A percentile compares a stretch with the other conserved stretches of the same genome.
phyloP scores from a whole-genome alignment of 2,888 invertebrate genomes.

The Rhagium mordax region DNA sequence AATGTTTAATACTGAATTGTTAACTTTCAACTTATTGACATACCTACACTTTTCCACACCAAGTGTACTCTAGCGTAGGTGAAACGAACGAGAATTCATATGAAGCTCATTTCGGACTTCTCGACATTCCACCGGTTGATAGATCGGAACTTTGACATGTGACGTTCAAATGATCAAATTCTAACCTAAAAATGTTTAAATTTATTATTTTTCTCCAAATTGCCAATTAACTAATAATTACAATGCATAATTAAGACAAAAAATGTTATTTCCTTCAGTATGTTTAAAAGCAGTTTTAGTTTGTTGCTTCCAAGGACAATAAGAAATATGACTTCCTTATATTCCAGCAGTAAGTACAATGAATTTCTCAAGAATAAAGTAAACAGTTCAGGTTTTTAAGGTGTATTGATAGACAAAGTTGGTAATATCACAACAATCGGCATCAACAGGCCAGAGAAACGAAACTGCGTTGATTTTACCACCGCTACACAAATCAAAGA shows the following conservation, averaged over 20 bases:
- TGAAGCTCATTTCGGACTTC: too few relatives aligned
- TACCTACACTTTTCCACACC: too few relatives aligned
- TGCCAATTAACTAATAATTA: too few relatives aligned
- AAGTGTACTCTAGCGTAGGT: too few relatives aligned
- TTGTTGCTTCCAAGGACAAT: slow-evolving; percentile 8
- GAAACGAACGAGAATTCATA: too few relatives aligned
- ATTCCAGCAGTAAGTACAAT: slow-evolving; percentile 21
- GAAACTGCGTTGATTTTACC: slow-evolving; percentile 85
- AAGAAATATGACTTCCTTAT: slow-evolving; percentile 13
- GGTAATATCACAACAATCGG: slow-evolving; percentile 83
- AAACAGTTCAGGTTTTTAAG: slow-evolving; percentile 44
- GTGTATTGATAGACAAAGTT: slow-evolving; percentile 73
- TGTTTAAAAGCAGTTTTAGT: slow-evolving; percentile 11
- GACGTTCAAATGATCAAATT: too few relatives aligned
- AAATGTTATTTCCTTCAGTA: background rate
- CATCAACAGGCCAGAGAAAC: slow-evolving; percentile 87
- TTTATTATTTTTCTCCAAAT: too few relatives aligned
- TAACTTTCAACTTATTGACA: too few relatives aligned
- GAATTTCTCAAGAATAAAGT: background rate
- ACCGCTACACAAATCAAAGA: slow-evolving; percentile 80
- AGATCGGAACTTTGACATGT: background rate
- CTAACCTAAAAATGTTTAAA: background rate
- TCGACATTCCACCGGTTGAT: too few relatives aligned
- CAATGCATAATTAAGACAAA: background rate
- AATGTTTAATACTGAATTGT: too few relatives aligned